Evolutionary conservation across 2,797 vertebrate genomes (phyloP).

Genomic region (Poeciliopsis gracilis): DNA sequence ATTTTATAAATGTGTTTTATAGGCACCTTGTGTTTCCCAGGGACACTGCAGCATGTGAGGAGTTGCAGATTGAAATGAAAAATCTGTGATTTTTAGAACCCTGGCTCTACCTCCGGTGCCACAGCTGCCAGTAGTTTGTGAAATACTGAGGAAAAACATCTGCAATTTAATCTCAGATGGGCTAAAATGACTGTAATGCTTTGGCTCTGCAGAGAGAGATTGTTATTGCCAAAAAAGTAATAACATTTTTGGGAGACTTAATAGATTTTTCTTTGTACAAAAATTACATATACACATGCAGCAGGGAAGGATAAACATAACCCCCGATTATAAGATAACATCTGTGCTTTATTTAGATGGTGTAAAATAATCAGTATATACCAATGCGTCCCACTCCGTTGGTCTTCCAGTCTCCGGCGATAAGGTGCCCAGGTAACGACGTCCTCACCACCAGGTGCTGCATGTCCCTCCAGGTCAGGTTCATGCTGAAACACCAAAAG

Average conservation of each 20-base stretch:
- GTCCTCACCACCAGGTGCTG: constrained; percentile 96
- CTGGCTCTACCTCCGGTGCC: neutral
- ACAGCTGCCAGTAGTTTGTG: constrained; percentile 15
- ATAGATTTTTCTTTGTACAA: neutral
- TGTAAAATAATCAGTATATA: constrained; percentile 50
- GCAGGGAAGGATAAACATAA: constrained; percentile 12
- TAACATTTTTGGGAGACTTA: constrained; percentile 1
- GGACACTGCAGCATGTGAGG: neutral
- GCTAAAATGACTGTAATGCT: constrained; percentile 4
- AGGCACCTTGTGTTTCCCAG: neutral
- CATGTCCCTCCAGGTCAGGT: constrained; percentile 98
- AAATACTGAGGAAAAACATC: neutral
- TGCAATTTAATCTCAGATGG: constrained; percentile 13
- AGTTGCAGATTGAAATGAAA: neutral
- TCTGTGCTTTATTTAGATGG: constrained; percentile 15
- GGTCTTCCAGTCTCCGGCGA: constrained; percentile 91
- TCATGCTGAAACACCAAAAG: constrained; percentile 81
- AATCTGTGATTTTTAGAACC: constrained; percentile 1
- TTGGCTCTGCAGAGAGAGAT: neutral
- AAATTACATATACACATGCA: neutral
- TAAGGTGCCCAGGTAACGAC: constrained; percentile 89
- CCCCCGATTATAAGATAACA: neutral
- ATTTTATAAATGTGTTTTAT: neutral
- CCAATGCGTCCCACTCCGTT: constrained; percentile 95
- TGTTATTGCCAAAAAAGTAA: constrained; percentile 7